Base-by-base conservation (phyloP, 1,140 invertebrate species). In the Riptortus pedestris region DNA sequence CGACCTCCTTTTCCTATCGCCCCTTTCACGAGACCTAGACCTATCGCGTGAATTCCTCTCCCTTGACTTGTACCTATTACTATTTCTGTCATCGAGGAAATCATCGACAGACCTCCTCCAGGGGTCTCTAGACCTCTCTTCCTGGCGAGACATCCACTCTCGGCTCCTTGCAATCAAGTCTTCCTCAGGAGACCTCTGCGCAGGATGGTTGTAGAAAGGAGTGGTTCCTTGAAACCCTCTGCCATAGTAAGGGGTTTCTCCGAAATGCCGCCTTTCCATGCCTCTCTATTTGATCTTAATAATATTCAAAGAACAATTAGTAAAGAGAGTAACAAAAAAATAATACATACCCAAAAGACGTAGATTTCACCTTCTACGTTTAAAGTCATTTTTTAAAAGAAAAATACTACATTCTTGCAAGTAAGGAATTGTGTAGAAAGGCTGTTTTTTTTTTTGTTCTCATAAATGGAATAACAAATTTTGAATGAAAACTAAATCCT, bases 121-220 rank as follows among this genome's bases (percentile, higher is more conserved):
- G 2, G 62, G 47, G 33, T 68, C 67, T 57, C 61, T 64, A 45
- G 57, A 59, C 22, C 65, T 63, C 16, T 66, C 59, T 24, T 66
- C 59, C 4, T 52, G 47, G 7, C 65, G 57, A 51, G 45, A 65
- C 28, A 67, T 65, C 67, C 67, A 68, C 57, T 68, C 67, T 12
- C 65, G n/a, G 74, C 76, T 5, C 75, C 75, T 3, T 73, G 74
- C 2, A 73, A 76, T 60, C 73, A 70, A 47, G 70, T 76, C 62
- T 48, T 71, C 26, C 71, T 71, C 67, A 73, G 75, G 5, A 75
- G 72, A 51, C 28, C 28, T 59, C 22, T 33, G 57, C 11, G 65
- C 61, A 29, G 31, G 31, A 70, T 72, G 14, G 73, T 72, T 2
- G 71, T 69, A 51, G 62, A 62, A 64, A 68, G 72, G 20, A 72